Evolutionary conservation across 2,113 vertebrate species (phyloP), one percentile per base, ranked within the genome.

Genomic region (Loxodonta africana): DNA sequence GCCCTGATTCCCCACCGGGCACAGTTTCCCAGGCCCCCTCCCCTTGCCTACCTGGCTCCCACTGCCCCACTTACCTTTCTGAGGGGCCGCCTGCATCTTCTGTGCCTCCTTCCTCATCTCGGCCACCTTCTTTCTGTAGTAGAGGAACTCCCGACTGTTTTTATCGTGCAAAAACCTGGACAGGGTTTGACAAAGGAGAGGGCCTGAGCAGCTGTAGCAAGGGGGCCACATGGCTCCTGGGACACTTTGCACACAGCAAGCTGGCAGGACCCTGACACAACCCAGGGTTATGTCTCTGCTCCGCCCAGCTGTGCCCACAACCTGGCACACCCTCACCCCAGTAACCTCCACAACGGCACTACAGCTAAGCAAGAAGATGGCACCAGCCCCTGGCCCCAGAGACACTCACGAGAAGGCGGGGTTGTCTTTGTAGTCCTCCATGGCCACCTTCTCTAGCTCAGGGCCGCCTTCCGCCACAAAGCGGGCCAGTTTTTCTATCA

Each of bases 391-490:
- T 78, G 67, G 33, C 62, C 30, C 84, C 48, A 20, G 15, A 71
- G 67, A 37, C n/a, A 99, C 99, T 99, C 97, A 99, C 99, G 98
- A 98, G 97, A 99, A 99, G 30, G 99, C 98, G 0, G 99, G 99
- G 97, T 99, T 99, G 82, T 99, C 99, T 98, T 99, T 99, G 99
- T 99, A 99, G 98, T 99, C 99, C 88, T 99, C 99, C 98, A 99
- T 99, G 88, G 99, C 99, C 46, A 99, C 99, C 98, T 99, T 99
- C 98, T 99, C 99, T 97, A 99, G 98, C 96, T 99, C 98, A 2
- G 99, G 98, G 97, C 99, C 99, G 93, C 99, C 99, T 98, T 99
- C 99, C 4, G 99, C 99, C 97, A 99, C 99, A 98, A 99, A 99
- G 90, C 98, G 98, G 97, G 99, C 99, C 99, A 99, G 99, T 99